Conservation (phyloP, 1,140 invertebrate genomes). For the Idris sp. region DNA sequence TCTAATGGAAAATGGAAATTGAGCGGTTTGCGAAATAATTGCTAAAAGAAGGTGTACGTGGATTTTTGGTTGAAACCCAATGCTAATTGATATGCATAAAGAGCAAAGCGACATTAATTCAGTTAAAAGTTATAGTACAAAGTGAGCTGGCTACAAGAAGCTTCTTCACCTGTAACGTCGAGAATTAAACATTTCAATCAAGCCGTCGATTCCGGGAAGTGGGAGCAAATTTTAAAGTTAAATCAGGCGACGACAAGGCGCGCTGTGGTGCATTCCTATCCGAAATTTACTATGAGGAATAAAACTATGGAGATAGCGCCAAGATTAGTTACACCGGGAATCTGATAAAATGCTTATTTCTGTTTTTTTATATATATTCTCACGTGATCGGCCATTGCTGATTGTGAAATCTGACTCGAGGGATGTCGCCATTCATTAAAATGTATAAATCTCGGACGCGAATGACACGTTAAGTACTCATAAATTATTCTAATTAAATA, state of each 20-base stretch:
- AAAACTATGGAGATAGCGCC: slow-evolving; percentile 29
- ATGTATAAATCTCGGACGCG: slow-evolving; percentile 39
- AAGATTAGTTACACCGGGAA: slow-evolving; percentile 34
- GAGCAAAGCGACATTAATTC: slow-evolving; percentile 42
- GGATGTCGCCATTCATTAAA: slow-evolving; percentile 44
- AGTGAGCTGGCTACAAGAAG: slow-evolving; percentile 24
- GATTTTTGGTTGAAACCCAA: no score
- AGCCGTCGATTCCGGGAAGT: slow-evolving; percentile 30
- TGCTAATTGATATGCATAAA: no score
- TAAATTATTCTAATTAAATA: slow-evolving; percentile 62
- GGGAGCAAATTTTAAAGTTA: slow-evolving; percentile 47
- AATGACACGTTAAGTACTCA: slow-evolving; percentile 40
- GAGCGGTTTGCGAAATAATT: no score
- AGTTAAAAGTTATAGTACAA: slow-evolving; percentile 32
- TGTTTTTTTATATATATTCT: slow-evolving; percentile 8
- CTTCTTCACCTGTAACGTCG: slow-evolving; percentile 46
- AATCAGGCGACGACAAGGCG: slow-evolving; percentile 50
- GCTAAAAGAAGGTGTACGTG: no score
- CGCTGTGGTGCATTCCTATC: slow-evolving; percentile 27
- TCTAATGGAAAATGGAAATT: no score
- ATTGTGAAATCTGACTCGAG: slow-evolving; percentile 33
- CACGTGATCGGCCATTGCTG: slow-evolving; percentile 31
- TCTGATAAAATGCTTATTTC: slow-evolving; percentile 36
- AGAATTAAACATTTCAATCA: slow-evolving; percentile 56
- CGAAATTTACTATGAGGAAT: slow-evolving; percentile 38